Base-by-base conservation (phyloP, 2,113 vertebrate species). In the Apistogramma diplotaenia region DNA sequence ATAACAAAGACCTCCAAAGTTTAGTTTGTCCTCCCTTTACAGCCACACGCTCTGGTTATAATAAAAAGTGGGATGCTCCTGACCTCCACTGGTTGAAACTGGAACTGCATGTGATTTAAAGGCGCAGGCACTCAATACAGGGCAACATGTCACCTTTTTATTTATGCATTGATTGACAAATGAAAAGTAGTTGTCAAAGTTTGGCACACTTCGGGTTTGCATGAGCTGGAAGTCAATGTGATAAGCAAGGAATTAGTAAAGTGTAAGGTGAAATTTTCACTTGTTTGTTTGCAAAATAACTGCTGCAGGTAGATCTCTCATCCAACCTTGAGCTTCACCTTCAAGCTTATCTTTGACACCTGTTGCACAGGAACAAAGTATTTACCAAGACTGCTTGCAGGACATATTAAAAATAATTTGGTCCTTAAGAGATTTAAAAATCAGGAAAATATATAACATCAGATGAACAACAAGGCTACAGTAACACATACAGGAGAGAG, bases 1-100 rank as follows among this genome's bases (percentile, higher is more conserved):
- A 43, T 29, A 9, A 18, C 3, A 60, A 29, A 59, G 51, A 62
- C 54, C 19, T 77, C n/a, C 5, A 1, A 18, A 54, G 60, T 67
- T 67, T 27, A 13, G 62, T 29, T n/a, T 33, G 15, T n/a, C 18
- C n/a, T 61, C 27, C 31, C 35, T 18, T 25, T 3, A 1, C 6
- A 54, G 13, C 13, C 1, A 74, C 29, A 5, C 11, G 6, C 3
- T 0, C 11, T 35, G 53, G 51, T 35, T 15, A 4, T 11, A 19
- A 61, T 40, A 2, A 86, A 88, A 80, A 56, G 37, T 82, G 9
- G 51, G 55, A 23, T 57, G 13, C 40, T 85, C 3, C 91, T 92
- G 92, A 60, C 89, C 82, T 87, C 93, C 91, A 19, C 1, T 88
- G 93, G 82, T 21, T n/a, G 8, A 83, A 43, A 16, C 0, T 12